A percentile compares a stretch with the other conserved stretches of the same genome.
Conservation (phyloP, 1,140 invertebrate genomes). For the Antheraea mylitta region DNA sequence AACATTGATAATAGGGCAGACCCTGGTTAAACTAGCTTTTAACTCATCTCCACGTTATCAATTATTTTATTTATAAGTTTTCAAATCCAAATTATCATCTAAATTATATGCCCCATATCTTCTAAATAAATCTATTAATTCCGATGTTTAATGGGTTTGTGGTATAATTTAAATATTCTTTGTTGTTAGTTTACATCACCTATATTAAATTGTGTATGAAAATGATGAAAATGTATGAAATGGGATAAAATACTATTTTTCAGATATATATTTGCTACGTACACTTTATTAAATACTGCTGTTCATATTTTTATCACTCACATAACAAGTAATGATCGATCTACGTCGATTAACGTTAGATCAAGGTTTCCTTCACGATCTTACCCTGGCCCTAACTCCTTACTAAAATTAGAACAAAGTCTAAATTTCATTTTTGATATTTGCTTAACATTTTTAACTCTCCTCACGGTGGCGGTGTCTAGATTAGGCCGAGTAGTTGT, state of each 20-base stretch:
- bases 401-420: conserved; percentile 70
- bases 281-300: background rate
- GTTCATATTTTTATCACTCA: background rate
- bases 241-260: too few species aligned
- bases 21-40: too few species aligned
- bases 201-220: too few species aligned
- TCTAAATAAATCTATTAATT: too few species aligned
- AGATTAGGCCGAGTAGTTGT: conserved; percentile 71
- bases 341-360: background rate
- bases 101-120: too few species aligned
- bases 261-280: too few species aligned
- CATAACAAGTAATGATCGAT: background rate
- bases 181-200: too few species aligned
- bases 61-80: background rate
- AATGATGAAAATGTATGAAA: too few species aligned
- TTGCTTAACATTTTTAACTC: conserved; percentile 64
- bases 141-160: too few species aligned
- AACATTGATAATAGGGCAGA: too few species aligned
- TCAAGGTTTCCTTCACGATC: conserved; percentile 50
- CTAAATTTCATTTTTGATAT: conserved; percentile 79
- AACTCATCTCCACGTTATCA: too few species aligned
- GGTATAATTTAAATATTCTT: too few species aligned
- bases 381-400: conserved; percentile 60
- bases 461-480: conserved; percentile 73
- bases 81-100: background rate